These are phyloP conservation scores for Chaunax sp. DNA, from an alignment of 2,797 vertebrate species.

Conservation along the genomic window DNA sequence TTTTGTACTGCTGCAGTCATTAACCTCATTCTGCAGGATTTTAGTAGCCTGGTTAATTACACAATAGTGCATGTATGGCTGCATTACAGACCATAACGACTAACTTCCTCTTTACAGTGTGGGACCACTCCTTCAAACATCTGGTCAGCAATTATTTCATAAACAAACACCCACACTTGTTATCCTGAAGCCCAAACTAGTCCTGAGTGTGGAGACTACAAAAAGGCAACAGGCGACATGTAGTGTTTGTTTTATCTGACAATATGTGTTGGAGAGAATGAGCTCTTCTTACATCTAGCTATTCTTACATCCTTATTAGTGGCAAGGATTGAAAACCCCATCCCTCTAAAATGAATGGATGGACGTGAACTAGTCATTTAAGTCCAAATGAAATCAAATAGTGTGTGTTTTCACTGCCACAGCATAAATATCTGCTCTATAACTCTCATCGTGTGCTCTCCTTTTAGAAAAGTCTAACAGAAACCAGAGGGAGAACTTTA, in stretches of 20 bases:
- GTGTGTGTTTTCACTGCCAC: not conserved
- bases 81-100: slow-evolving; percentile 14
- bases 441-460: not conserved
- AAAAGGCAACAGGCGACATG: not conserved
- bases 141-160: slow-evolving; percentile 37
- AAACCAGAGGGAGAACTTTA: no score
- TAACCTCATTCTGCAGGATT: not conserved
- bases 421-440: not conserved
- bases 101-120: slow-evolving; percentile 52
- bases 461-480: not conserved
- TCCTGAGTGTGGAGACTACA: not conserved
- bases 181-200: not conserved
- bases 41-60: not conserved
- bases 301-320: no score
- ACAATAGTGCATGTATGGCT: not conserved
- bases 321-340: not conserved
- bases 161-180: slow-evolving; percentile 8
- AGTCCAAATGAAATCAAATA: no score
- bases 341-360: no score
- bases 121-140: slow-evolving; percentile 32
- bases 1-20: no score
- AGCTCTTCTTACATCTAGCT: no score
- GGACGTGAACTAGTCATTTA: no score
- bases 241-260: no score
- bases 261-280: no score